phyloP scores from a whole-genome alignment of 2,113 vertebrate species.

The Pseudopipra pipra region DNA sequence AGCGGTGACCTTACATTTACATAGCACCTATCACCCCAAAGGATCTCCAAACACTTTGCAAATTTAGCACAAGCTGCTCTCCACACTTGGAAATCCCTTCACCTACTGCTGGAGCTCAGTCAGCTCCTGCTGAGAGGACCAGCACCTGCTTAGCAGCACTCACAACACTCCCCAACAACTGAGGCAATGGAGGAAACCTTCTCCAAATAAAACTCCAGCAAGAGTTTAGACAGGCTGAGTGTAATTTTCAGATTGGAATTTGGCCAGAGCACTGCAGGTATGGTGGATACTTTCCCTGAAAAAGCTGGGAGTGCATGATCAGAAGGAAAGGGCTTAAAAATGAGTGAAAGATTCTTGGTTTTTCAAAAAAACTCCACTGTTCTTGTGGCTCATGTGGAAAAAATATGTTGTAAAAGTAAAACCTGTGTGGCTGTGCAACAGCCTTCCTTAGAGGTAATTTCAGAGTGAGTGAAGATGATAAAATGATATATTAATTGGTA shows the following conservation, averaged over 20 bases:
- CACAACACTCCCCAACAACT: neutral
- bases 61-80: constrained; percentile 3
- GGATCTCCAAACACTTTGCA: neutral
- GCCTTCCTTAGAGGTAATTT: neutral
- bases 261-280: constrained; percentile 22
- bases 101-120: neutral
- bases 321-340: neutral
- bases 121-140: neutral
- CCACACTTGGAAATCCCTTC: neutral
- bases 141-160: neutral
- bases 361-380: neutral
- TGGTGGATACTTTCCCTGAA: neutral
- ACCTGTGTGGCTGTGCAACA: neutral
- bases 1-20: neutral
- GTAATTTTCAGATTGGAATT: neutral
- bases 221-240: neutral
- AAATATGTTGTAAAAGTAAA: neutral
- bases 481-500: constrained; percentile 58
- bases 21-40: constrained; percentile 39
- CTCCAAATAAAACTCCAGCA: neutral
- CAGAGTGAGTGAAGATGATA: constrained; percentile 27
- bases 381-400: neutral
- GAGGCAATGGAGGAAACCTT: neutral
- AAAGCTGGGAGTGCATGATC: neutral
- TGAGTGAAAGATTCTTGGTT: constrained; percentile 20